Base-by-base conservation (phyloP, 2,888 invertebrate genomes). In the Tachystola acroxantha region DNA sequence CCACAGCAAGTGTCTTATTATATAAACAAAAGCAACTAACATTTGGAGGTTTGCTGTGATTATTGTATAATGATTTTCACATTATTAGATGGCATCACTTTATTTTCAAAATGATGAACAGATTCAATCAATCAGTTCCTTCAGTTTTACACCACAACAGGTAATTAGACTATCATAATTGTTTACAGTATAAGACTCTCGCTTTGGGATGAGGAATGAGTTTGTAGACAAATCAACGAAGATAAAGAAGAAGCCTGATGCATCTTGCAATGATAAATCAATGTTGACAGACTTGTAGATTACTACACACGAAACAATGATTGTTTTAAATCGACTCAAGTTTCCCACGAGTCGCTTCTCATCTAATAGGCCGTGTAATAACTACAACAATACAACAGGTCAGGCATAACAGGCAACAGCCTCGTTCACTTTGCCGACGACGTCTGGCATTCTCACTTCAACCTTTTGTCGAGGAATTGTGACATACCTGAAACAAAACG, bases 281-380 rank as follows among this genome's bases (percentile, higher is more conserved):
- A 29, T 34, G 36, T 45, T 37, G 37, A 36, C 27, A 32, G 16
- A 33, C 31, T 31, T 26, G 9, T 33, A 33, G 25, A 11, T 25
- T 33, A 24, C 43, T 34, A 34, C 24, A n/a, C n/a, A n/a, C 24
- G 37, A 40, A 38, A 57, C 53, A 53, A 37, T 53, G 47, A 51
- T 48, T 53, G 57, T 53, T 48, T 43, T 45, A 46, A 52, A 58
- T 42, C 48, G 52, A 53, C 50, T 49, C 50, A 50, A 45, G 44
- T 34, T 56, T 70, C 79, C 33, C 78, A 77, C 72, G 72, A 45
- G 52, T 63, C 64, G 62, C 57, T 74, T 77, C 75, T 61, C 77
- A 72, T 62, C 61, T 55, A 64, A 36, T 30, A 30, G 32, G 32
- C 22, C n/a, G 20, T 32, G 24, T 22, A 22, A 32, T 32, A 22